phyloP scores from a whole-genome alignment of 2,888 invertebrate genomes.

The Orthonychiurus folsomi region DNA sequence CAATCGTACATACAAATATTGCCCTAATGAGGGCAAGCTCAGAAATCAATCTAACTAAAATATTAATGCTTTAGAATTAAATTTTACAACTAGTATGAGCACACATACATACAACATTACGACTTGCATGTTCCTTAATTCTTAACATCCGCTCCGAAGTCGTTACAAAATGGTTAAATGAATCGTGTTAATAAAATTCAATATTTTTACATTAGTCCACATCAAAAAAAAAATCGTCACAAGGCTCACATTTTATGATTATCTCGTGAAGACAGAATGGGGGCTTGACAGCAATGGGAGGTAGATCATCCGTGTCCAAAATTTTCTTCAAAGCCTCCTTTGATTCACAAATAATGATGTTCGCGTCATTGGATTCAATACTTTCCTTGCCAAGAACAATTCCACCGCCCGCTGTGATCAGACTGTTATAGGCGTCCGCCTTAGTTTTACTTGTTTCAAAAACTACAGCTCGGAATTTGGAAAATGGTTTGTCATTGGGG shows the following conservation, averaged over 20 bases:
- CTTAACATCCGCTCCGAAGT: no score
- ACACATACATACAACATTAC: no score
- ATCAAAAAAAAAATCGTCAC: conserved; percentile 5
- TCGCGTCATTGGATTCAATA: conserved; percentile 49
- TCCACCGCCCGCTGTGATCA: not conserved
- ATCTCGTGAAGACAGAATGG: conserved; percentile 22
- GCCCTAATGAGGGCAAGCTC: no score
- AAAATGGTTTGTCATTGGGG: not conserved
- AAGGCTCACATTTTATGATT: conserved; percentile 11
- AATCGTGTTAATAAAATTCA: not conserved
- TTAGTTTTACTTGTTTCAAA: not conserved
- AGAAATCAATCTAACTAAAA: no score
- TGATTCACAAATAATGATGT: conserved; percentile 22
- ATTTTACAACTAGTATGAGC: no score
- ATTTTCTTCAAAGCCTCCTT: not conserved
- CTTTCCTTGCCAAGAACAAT: conserved; percentile 42
- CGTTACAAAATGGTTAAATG: no score
- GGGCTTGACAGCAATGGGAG: conserved; percentile 3
- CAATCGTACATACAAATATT: no score
- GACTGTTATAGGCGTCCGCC: not conserved
- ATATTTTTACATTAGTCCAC: not conserved
- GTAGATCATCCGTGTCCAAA: not conserved
- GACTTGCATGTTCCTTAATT: no score
- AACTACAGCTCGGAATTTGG: not conserved
- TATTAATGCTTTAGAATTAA: no score